A percentile compares a stretch with the other conserved stretches of the same genome.
Conservation (phyloP, 2,888 invertebrate species). For the Harpagoxenus sublaevis region DNA sequence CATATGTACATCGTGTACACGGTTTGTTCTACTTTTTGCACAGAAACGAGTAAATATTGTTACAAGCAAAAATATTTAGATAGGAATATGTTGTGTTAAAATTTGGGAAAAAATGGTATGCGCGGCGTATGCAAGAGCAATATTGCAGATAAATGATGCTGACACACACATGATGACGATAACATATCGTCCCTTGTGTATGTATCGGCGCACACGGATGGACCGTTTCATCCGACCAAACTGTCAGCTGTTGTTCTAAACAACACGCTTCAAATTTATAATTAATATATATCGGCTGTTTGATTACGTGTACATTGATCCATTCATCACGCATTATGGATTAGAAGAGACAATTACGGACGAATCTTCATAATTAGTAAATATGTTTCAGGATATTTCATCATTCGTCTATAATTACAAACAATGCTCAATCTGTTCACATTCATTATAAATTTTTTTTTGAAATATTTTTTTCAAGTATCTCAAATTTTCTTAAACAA, state of each 20-base stretch:
- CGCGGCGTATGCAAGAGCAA: slow-evolving; percentile 44
- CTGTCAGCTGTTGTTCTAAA: slow-evolving; percentile 59
- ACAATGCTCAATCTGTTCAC: not conserved
- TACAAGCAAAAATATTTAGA: slow-evolving; percentile 2
- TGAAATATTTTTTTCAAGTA: not conserved
- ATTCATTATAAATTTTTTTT: not conserved
- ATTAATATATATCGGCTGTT: slow-evolving; percentile 60
- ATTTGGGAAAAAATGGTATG: slow-evolving; percentile 55
- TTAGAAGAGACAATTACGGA: not conserved
- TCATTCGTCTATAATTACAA: not conserved
- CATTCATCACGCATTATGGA: slow-evolving; percentile 1
- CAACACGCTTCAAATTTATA: slow-evolving; percentile 67
- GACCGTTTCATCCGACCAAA: slow-evolving; percentile 59
- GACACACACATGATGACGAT: slow-evolving; percentile 62
- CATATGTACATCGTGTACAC: not conserved
- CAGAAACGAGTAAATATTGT: not conserved
- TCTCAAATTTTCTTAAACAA: not conserved
- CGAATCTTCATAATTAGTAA: not conserved
- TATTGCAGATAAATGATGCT: slow-evolving; percentile 68
- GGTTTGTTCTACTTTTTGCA: not conserved
- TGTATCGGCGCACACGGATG: slow-evolving; percentile 57
- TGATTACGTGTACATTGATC: not conserved
- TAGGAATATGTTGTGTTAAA: slow-evolving; percentile 39
- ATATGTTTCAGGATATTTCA: not conserved
- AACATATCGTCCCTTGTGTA: slow-evolving; percentile 70